A percentile compares a stretch with the other conserved stretches of the same genome.
phyloP scores from a whole-genome alignment of 2,888 invertebrate species.

The Drosophila subsilvestris region DNA sequence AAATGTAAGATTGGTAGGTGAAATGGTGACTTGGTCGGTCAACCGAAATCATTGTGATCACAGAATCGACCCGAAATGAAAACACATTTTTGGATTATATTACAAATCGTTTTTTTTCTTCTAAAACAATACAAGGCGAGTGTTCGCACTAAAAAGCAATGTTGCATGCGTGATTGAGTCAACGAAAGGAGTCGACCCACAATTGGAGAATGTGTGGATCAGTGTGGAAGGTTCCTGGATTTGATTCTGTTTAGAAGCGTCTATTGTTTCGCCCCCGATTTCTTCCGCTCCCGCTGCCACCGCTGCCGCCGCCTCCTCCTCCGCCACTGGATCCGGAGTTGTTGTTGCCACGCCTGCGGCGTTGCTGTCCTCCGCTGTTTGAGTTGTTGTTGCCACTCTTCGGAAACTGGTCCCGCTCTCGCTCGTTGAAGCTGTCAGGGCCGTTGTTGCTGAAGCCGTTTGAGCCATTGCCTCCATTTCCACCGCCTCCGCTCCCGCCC shows the following conservation, averaged over 20 bases:
- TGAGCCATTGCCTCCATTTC: slow-evolving; percentile 24
- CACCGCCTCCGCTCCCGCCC: slow-evolving; percentile 26
- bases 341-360: slow-evolving; percentile 69
- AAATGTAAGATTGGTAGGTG: neutral
- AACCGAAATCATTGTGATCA: neutral
- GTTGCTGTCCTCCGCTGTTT: slow-evolving; percentile 54
- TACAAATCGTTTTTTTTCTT: slow-evolving; percentile 31
- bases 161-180: slow-evolving; percentile 11
- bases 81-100: slow-evolving; percentile 2
- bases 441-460: slow-evolving; percentile 40
- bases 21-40: neutral
- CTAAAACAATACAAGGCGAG: slow-evolving; percentile 21
- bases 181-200: slow-evolving; percentile 11
- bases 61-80: neutral
- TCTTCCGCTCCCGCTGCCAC: slow-evolving; percentile 57
- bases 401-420: slow-evolving; percentile 60
- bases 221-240: slow-evolving; percentile 21
- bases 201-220: slow-evolving; percentile 37
- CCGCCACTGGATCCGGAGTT: slow-evolving; percentile 39
- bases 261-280: slow-evolving; percentile 75
- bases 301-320: slow-evolving; percentile 44
- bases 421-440: slow-evolving; percentile 57
- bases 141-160: slow-evolving; percentile 17
- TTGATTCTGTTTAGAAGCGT: slow-evolving; percentile 65
- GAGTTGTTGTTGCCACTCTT: slow-evolving; percentile 49